phyloP scores from a whole-genome alignment of 2,888 invertebrate species.

The Cyclophora albipunctata region DNA sequence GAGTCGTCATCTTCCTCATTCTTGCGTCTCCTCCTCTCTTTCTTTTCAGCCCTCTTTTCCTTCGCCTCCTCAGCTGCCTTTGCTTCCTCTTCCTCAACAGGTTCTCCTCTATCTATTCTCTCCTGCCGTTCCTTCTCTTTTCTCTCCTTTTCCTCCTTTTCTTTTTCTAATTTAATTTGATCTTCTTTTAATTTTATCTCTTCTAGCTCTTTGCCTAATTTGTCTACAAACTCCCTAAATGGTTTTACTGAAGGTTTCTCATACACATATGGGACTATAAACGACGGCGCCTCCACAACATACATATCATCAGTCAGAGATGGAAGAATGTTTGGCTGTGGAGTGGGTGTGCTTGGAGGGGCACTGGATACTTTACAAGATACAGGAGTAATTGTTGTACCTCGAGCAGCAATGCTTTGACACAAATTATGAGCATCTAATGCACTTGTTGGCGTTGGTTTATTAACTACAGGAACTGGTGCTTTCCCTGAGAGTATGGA shows the following conservation, averaged over 20 bases:
- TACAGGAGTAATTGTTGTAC: slow-evolving; percentile 75
- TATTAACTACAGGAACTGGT: slow-evolving; percentile 30
- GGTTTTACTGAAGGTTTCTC: slow-evolving; percentile 91
- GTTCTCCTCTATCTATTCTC: slow-evolving; percentile 45
- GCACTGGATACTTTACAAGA: slow-evolving; percentile 39
- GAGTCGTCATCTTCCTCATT: slow-evolving; percentile 76
- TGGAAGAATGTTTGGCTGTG: slow-evolving; percentile 78
- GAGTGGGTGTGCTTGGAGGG: slow-evolving; percentile 24
- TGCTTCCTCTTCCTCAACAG: slow-evolving; percentile 23
- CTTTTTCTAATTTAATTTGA: slow-evolving; percentile 47
- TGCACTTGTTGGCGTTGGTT: slow-evolving; percentile 28
- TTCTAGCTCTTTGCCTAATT: slow-evolving; percentile 79
- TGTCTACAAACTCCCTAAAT: slow-evolving; percentile 82
- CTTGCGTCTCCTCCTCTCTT: slow-evolving; percentile 42
- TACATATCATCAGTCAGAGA: slow-evolving; percentile 94
- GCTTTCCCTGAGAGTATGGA: slow-evolving; percentile 71
- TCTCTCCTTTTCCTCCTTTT: slow-evolving; percentile 47
- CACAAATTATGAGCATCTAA: slow-evolving; percentile 58
- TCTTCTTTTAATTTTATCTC: slow-evolving; percentile 57
- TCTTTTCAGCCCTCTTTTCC: slow-evolving; percentile 51
- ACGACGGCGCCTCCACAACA: slow-evolving; percentile 93
- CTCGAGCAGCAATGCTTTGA: slow-evolving; percentile 65
- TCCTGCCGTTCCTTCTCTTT: slow-evolving; percentile 64
- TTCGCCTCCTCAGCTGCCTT: slow-evolving; percentile 36
- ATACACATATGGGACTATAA: slow-evolving; percentile 94